Percentiles rank a stretch among this genome's conserved stretches.
These are phyloP conservation scores for Phoxinus dragarum DNA, from an alignment of 2,797 vertebrate genomes.

Conservation along the genomic window DNA sequence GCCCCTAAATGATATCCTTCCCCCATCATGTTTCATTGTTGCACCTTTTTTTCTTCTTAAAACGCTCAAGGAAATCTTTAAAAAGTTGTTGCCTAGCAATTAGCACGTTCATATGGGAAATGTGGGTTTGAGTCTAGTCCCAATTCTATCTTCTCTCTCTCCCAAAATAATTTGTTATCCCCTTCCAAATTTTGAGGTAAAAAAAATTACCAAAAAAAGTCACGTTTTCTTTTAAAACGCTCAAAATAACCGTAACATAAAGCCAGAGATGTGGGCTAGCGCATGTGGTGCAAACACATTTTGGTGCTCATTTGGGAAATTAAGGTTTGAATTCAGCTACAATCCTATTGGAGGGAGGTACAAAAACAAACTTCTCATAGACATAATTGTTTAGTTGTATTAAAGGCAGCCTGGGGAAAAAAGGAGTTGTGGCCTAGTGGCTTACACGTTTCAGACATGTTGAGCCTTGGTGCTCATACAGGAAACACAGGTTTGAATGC, in stretches of 20 bases:
- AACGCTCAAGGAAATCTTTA: neutral
- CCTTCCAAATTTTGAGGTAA: slow-evolving; percentile 14
- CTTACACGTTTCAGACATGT: neutral
- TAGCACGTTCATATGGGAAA: slow-evolving; percentile 7
- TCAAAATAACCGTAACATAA: neutral
- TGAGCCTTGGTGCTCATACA: neutral
- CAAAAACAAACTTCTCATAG: too few relatives aligned
- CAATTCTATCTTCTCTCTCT: neutral
- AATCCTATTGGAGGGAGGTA: neutral
- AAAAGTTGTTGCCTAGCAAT: neutral
- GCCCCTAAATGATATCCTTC: slow-evolving; percentile 13
- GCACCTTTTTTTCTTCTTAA: neutral
- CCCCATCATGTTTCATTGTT: slow-evolving; percentile 11
- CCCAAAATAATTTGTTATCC: slow-evolving; percentile 1
- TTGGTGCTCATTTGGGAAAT: slow-evolving; percentile 2
- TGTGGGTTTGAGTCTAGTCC: neutral
- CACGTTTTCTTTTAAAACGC: neutral
- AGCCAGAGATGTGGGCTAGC: neutral
- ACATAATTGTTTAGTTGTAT: neutral
- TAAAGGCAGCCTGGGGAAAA: neutral
- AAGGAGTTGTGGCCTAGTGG: neutral
- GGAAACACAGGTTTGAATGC: neutral
- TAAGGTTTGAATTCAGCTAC: neutral
- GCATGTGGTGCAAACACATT: neutral
- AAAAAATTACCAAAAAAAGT: neutral